phyloP scores from a whole-genome alignment of 2,888 invertebrate genomes.

The Archaeoteleia sp. region DNA sequence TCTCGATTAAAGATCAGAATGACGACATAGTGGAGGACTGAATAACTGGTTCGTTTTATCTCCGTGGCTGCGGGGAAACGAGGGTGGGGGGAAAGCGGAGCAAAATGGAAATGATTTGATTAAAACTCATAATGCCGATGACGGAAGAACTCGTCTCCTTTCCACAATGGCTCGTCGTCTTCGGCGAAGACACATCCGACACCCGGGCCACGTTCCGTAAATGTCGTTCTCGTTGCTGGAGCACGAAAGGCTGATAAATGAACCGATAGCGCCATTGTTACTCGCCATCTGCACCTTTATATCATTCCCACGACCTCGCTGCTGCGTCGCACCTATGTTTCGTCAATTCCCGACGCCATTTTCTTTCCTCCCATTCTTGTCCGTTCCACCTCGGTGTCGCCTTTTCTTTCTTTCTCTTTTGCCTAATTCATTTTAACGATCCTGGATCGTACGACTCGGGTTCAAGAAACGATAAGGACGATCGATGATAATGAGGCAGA shows the following conservation, averaged over 20 bases:
- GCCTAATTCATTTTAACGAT: constrained; percentile 17
- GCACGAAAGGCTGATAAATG: constrained; percentile 72
- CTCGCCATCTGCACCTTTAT: constrained; percentile 67
- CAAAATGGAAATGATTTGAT: constrained; percentile 65
- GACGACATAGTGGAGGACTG: constrained; percentile 26
- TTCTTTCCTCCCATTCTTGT: constrained; percentile 12
- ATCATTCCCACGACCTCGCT: constrained; percentile 52
- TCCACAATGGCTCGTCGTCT: constrained; percentile 60
- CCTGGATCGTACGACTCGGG: constrained; percentile 14
- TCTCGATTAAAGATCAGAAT: constrained; percentile 51
- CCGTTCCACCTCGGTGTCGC: constrained; percentile 3
- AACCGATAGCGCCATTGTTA: constrained; percentile 72
- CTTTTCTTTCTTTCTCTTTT: constrained; percentile 8
- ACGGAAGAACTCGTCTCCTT: constrained; percentile 62
- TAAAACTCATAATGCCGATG: constrained; percentile 69
- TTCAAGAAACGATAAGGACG: constrained; percentile 24
- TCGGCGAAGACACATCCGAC: constrained; percentile 53
- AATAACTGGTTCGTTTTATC: constrained; percentile 48
- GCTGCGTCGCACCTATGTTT: constrained; percentile 23
- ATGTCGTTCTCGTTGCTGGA: constrained; percentile 53
- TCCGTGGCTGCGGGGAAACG: constrained; percentile 28
- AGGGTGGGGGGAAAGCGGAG: constrained; percentile 17
- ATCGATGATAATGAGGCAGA: constrained; percentile 46
- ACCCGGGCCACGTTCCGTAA: constrained; percentile 48
- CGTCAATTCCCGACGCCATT: constrained; percentile 11